These are phyloP conservation scores for Fragum fragum DNA, from an alignment of 2,888 invertebrate species.

Conservation along the genomic window DNA sequence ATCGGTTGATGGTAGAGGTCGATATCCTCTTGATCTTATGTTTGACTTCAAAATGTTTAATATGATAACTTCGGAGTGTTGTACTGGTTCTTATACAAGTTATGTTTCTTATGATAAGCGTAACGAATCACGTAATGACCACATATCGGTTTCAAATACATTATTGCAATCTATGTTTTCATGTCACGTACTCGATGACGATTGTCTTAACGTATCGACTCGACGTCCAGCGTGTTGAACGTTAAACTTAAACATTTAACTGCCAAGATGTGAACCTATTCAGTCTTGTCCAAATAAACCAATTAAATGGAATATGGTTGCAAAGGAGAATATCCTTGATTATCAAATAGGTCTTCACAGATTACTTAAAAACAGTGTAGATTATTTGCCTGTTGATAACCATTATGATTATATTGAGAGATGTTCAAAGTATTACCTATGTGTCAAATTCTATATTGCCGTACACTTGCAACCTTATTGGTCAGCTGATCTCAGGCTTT, in stretches of 20 bases:
- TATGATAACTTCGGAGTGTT: not conserved
- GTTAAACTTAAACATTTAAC: not conserved
- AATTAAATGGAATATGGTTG: not conserved
- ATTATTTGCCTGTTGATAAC: not conserved
- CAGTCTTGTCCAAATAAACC: not conserved
- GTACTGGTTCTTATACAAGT: not conserved
- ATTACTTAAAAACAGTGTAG: not conserved
- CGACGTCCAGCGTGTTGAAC: not conserved
- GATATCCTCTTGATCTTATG: not conserved
- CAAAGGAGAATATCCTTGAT: not conserved
- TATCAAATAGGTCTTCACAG: not conserved
- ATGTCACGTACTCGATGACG: conserved; percentile 20
- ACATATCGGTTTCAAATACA: not conserved
- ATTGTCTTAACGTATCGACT: not conserved
- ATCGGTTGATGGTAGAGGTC: not conserved
- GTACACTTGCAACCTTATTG: too few species aligned
- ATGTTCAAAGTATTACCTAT: not conserved
- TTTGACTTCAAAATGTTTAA: not conserved
- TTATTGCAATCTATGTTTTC: not conserved
- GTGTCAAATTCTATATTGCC: too few species aligned
- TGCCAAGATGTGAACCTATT: not conserved
- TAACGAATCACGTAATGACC: not conserved
- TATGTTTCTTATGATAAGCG: not conserved
- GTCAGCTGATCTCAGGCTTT: too few species aligned
- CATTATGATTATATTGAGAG: not conserved